Evolutionary conservation across 2,888 invertebrate species (phyloP).

Genomic region (Drosophila tripunctata): DNA sequence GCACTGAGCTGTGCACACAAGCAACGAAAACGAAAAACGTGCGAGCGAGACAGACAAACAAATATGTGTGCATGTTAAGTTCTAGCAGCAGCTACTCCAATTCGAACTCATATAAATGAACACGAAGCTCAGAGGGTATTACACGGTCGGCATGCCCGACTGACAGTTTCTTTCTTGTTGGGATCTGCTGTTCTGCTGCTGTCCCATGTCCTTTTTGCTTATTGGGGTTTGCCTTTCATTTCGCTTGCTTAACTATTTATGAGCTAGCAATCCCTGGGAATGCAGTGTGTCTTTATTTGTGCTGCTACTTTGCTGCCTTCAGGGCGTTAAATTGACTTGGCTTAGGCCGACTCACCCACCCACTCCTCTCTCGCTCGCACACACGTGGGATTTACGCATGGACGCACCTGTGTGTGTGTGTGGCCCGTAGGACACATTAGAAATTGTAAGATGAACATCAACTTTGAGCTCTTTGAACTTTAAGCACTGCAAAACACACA

Average conservation of each 20-base stretch:
- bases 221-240: conserved; percentile 61
- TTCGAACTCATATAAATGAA: too few relatives aligned
- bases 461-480: conserved; percentile 57
- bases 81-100: too few relatives aligned
- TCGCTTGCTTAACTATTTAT: conserved; percentile 76
- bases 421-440: conserved; percentile 27
- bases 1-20: too few relatives aligned
- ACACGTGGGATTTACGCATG: conserved; percentile 53
- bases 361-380: conserved; percentile 1
- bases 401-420: conserved; percentile 57
- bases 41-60: too few relatives aligned
- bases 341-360: conserved; percentile 35
- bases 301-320: conserved; percentile 77
- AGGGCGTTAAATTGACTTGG: conserved; percentile 77
- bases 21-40: too few relatives aligned
- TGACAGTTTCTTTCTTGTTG: too few relatives aligned
- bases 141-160: too few relatives aligned
- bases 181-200: conserved; percentile 28
- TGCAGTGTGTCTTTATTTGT: conserved; percentile 75
- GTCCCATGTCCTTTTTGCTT: conserved; percentile 29
- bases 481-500: conserved; percentile 31
- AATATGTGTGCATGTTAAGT: too few relatives aligned
- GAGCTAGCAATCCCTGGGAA: conserved; percentile 75
- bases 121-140: too few relatives aligned
- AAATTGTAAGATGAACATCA: conserved; percentile 40